Conservation (phyloP, 1,140 invertebrate genomes). For the Trachymyrmex septentrionalis region DNA sequence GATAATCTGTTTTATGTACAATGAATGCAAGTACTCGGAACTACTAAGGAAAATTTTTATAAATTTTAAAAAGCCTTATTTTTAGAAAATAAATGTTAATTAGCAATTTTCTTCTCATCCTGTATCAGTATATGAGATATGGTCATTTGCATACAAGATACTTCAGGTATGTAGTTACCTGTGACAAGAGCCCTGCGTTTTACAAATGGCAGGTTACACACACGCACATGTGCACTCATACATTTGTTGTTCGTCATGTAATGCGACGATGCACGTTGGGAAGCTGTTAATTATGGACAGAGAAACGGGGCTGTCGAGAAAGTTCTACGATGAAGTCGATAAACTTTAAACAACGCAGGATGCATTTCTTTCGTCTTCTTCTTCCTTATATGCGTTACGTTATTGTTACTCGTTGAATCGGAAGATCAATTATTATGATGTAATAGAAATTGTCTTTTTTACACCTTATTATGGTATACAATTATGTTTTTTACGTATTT, state of each 20-base stretch:
- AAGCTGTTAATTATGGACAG: conserved; percentile 70
- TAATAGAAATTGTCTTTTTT: not conserved
- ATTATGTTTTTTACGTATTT: not conserved
- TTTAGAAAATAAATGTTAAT: too few relatives aligned
- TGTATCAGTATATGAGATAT: not conserved
- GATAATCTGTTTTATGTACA: not conserved
- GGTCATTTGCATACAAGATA: conserved; percentile 9
- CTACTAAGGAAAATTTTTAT: too few relatives aligned
- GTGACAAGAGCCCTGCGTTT: conserved; percentile 15
- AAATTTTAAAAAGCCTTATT: too few relatives aligned
- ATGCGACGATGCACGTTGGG: conserved; percentile 52
- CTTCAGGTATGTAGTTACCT: conserved; percentile 64
- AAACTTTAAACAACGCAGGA: conserved; percentile 25
- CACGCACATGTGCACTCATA: not conserved
- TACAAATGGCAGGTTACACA: conserved; percentile 44
- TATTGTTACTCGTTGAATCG: conserved; percentile 23
- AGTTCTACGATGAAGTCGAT: conserved; percentile 62
- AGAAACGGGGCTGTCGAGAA: conserved; percentile 67
- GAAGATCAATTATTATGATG: not conserved
- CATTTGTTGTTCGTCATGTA: not conserved
- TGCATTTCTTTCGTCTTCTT: conserved; percentile 29
- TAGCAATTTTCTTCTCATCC: not conserved
- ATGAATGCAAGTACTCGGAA: too few relatives aligned
- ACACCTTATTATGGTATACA: not conserved
- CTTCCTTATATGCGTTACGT: not conserved